phyloP scores from a whole-genome alignment of 2,113 vertebrate genomes.

The Chunga burmeisteri region DNA sequence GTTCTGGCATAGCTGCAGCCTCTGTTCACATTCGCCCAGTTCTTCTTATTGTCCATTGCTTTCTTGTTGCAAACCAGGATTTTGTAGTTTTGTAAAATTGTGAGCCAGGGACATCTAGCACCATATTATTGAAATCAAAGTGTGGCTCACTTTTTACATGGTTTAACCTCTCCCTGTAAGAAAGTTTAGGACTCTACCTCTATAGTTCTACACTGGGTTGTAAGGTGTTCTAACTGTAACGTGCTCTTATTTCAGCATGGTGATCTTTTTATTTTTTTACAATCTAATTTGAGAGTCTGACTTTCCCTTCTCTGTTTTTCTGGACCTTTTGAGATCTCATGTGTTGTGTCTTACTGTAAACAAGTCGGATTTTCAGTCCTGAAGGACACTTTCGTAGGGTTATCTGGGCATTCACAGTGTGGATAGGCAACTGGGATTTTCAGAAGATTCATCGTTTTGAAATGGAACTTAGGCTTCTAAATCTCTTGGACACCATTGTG shows the following conservation, averaged over 20 bases:
- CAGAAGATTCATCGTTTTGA: neutral
- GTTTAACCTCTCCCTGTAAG: neutral
- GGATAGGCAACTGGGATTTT: neutral
- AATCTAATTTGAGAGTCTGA: neutral
- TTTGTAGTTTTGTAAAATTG: neutral
- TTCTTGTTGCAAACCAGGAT: neutral
- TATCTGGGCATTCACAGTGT: no score
- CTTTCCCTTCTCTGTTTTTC: neutral
- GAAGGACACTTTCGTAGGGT: neutral
- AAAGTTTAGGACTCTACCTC: neutral
- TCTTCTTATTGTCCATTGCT: no score
- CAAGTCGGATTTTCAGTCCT: neutral
- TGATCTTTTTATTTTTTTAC: neutral
- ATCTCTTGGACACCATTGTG: neutral
- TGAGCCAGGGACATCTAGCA: neutral
- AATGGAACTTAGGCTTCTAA: neutral
- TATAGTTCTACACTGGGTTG: accelerated
- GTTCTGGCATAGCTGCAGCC: accelerated
- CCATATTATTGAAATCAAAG: accelerated
- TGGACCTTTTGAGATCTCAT: neutral
- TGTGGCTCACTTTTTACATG: neutral
- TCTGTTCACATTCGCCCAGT: neutral
- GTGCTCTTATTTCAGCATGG: neutral
- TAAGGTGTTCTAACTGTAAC: neutral
- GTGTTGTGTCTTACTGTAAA: accelerated